These are phyloP conservation scores for Thamnophis sirtalis DNA, from an alignment of 2,113 vertebrate species.

Conservation along the genomic window DNA sequence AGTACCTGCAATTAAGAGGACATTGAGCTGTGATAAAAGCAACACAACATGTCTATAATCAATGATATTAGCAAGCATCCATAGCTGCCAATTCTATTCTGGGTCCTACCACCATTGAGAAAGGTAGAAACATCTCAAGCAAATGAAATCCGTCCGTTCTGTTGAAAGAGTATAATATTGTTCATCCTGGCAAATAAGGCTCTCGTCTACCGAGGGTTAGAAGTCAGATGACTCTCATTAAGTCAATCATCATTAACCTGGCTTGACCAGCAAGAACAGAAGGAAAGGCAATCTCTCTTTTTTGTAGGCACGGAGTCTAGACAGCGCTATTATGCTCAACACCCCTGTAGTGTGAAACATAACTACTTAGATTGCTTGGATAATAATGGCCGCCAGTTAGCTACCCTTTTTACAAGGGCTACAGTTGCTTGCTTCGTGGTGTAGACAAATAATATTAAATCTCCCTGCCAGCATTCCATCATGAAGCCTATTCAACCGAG, in stretches of 20 bases:
- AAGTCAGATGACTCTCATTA: conserved; percentile 42
- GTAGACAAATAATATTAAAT: conserved; percentile 55
- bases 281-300: conserved; percentile 45
- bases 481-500: conserved; percentile 42
- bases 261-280: conserved; percentile 46
- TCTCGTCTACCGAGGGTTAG: conserved; percentile 43
- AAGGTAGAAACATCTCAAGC: conserved; percentile 39
- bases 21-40: neutral
- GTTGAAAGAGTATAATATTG: conserved; percentile 44
- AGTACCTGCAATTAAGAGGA: neutral
- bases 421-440: conserved; percentile 49
- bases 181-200: conserved; percentile 34
- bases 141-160: conserved; percentile 40
- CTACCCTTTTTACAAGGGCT: conserved; percentile 43
- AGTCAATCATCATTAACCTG: conserved; percentile 47
- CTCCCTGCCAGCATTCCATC: conserved; percentile 45
- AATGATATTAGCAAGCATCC: neutral
- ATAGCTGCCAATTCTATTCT: conserved; percentile 3
- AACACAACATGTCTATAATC: neutral
- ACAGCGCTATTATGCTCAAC: conserved; percentile 47
- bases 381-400: conserved; percentile 44
- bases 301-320: conserved; percentile 45
- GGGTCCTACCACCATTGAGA: conserved; percentile 12
- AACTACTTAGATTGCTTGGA: conserved; percentile 54
- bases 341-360: conserved; percentile 46